phyloP scores from a whole-genome alignment of 2,888 invertebrate genomes.

The Acronicta psi region DNA sequence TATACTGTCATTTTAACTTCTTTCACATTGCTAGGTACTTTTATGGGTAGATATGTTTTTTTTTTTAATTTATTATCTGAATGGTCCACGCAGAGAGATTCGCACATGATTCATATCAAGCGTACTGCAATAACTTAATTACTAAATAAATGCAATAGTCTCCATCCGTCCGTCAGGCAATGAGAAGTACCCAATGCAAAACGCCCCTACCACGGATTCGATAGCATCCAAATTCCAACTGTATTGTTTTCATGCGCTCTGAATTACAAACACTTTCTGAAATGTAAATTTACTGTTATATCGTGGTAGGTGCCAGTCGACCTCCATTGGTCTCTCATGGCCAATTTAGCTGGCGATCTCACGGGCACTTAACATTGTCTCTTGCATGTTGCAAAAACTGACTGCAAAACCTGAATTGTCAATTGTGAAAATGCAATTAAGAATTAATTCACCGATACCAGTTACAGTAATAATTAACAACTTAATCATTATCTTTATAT shows the following conservation, averaged over 20 bases:
- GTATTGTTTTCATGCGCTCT: constrained; percentile 8
- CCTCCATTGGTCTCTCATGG: constrained; percentile 78
- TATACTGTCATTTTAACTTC: constrained; percentile 7
- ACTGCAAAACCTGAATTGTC: constrained; percentile 64
- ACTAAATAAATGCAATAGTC: constrained; percentile 53
- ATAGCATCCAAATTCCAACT: constrained; percentile 7
- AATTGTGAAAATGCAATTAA: constrained; percentile 67
- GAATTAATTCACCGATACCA: constrained; percentile 50
- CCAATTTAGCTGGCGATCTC: constrained; percentile 76
- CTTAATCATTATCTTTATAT: constrained; percentile 38
- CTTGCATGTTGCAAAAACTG: constrained; percentile 71
- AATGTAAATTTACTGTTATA: constrained; percentile 35
- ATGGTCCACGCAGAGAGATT: too few species aligned
- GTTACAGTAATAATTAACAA: constrained; percentile 38
- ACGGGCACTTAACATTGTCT: constrained; percentile 75
- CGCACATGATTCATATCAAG: constrained; percentile 27
- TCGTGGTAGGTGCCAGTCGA: constrained; percentile 65
- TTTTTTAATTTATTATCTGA: too few species aligned
- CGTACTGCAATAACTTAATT: constrained; percentile 55
- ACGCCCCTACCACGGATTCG: constrained; percentile 43
- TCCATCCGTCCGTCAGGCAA: constrained; percentile 40
- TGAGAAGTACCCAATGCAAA: constrained; percentile 36
- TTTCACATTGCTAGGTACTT: constrained; percentile 13
- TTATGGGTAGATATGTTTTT: too few species aligned
- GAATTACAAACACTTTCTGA: constrained; percentile 19